phyloP scores from a whole-genome alignment of 2,888 invertebrate species.

The Sycophila texana region DNA sequence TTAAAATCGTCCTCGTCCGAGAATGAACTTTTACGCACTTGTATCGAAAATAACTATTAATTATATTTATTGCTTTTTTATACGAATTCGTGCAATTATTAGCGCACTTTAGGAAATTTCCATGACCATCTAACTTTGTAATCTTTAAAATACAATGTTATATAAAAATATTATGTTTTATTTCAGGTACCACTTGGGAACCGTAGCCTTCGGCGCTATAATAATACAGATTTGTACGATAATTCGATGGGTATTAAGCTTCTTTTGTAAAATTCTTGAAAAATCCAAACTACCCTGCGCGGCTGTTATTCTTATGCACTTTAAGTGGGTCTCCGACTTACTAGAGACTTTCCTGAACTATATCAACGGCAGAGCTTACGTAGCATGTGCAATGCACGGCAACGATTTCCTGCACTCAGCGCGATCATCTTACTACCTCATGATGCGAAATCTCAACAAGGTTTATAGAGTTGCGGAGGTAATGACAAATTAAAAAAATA shows the following conservation, averaged over 20 bases:
- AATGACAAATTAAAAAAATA: background rate
- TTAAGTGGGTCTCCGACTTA: constrained; percentile 74
- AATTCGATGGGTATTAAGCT: background rate
- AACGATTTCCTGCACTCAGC: constrained; percentile 93
- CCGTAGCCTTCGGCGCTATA: constrained; percentile 86
- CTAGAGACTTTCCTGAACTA: constrained; percentile 91
- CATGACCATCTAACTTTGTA: too few species aligned
- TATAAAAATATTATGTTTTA: background rate
- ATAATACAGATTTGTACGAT: constrained; percentile 76
- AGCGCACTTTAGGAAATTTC: too few species aligned
- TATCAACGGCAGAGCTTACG: constrained; percentile 91
- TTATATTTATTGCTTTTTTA: too few species aligned
- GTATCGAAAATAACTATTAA: too few species aligned
- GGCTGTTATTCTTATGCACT: background rate
- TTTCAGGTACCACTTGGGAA: constrained; percentile 84
- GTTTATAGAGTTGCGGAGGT: constrained; percentile 23
- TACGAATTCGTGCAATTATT: too few species aligned
- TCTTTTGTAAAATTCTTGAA: background rate
- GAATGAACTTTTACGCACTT: too few species aligned
- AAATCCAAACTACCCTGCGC: background rate
- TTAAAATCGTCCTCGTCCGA: too few species aligned
- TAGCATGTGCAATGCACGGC: constrained; percentile 96
- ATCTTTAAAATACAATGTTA: too few species aligned
- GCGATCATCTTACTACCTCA: constrained; percentile 89
- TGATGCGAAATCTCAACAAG: constrained; percentile 86